Percentiles rank a stretch among this genome's conserved stretches.
Evolutionary conservation across 2,888 invertebrate genomes (phyloP).

Genomic region (Agriopis marginaria): DNA sequence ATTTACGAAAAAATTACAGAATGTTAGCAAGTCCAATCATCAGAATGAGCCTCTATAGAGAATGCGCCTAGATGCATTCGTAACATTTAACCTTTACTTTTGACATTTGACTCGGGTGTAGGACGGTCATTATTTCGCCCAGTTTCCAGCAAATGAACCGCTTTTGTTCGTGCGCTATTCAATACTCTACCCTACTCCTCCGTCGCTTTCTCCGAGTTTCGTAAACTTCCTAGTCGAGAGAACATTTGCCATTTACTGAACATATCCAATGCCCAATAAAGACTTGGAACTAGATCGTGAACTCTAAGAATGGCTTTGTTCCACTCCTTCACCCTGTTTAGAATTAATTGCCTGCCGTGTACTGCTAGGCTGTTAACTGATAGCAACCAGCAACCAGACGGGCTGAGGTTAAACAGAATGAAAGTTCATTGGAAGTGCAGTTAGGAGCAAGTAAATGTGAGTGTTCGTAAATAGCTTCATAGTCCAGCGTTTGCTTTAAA

Average conservation of each 20-base stretch:
- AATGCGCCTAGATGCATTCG: slow-evolving; percentile 59
- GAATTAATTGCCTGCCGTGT: slow-evolving; percentile 62
- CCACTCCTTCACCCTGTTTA: slow-evolving; percentile 57
- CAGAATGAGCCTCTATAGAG: slow-evolving; percentile 43
- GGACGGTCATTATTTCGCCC: slow-evolving; percentile 76
- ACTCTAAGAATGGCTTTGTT: slow-evolving; percentile 66
- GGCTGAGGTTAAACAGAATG: slow-evolving; percentile 32
- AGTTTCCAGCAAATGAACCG: slow-evolving; percentile 78
- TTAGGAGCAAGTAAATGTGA: background rate
- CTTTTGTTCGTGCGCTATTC: slow-evolving; percentile 78
- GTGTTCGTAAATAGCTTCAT: too few relatives aligned
- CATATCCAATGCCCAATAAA: slow-evolving; percentile 70
- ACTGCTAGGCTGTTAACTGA: slow-evolving; percentile 35
- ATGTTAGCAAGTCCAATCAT: slow-evolving; percentile 29
- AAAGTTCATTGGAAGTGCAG: slow-evolving; percentile 8
- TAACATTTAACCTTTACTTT: slow-evolving; percentile 81
- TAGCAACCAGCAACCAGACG: slow-evolving; percentile 31
- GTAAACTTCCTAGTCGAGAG: slow-evolving; percentile 73
- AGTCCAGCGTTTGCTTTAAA: too few relatives aligned
- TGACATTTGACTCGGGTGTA: slow-evolving; percentile 77
- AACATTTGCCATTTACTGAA: slow-evolving; percentile 76
- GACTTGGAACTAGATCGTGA: slow-evolving; percentile 65
- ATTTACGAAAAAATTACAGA: background rate
- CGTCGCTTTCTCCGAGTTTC: slow-evolving; percentile 75
- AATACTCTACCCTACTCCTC: slow-evolving; percentile 63